These are phyloP conservation scores for Megalonaias nervosa DNA, from an alignment of 1,140 invertebrate genomes.

Conservation along the genomic window DNA sequence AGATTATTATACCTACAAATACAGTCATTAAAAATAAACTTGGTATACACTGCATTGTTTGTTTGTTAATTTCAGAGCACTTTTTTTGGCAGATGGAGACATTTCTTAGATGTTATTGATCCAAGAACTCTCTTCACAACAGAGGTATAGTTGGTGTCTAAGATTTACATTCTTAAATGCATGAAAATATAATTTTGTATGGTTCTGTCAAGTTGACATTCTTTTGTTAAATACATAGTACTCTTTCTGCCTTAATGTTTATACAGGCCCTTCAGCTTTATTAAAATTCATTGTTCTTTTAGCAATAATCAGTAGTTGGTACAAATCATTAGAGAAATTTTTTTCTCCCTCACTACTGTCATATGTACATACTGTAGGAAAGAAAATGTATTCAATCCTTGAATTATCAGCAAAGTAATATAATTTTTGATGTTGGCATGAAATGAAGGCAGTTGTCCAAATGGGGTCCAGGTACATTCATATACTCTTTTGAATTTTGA, in stretches of 20 bases:
- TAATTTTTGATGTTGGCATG: no score
- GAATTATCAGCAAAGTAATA: no score
- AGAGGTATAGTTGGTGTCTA: slow-evolving; percentile 46
- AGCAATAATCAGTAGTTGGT: background rate
- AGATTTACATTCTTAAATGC: background rate
- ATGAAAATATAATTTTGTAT: background rate
- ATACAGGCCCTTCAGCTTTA: background rate
- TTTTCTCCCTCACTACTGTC: no score
- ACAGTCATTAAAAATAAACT: no score
- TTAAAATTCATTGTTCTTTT: background rate
- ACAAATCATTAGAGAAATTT: no score
- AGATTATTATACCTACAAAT: no score
- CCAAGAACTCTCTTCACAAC: slow-evolving; percentile 69
- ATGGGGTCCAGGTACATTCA: no score
- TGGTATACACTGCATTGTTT: background rate
- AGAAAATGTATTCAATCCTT: no score
- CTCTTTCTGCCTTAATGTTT: background rate
- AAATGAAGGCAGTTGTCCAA: no score
- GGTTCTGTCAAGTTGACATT: background rate
- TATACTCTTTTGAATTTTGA: no score
- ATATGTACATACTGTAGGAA: no score
- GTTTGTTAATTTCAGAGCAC: slow-evolving; percentile 61
- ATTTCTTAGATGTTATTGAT: slow-evolving; percentile 72
- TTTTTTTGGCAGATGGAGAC: slow-evolving; percentile 70
- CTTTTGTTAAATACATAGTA: background rate